Conservation (phyloP, 2,888 invertebrate species). For the Zygothrica quintamaculata region DNA sequence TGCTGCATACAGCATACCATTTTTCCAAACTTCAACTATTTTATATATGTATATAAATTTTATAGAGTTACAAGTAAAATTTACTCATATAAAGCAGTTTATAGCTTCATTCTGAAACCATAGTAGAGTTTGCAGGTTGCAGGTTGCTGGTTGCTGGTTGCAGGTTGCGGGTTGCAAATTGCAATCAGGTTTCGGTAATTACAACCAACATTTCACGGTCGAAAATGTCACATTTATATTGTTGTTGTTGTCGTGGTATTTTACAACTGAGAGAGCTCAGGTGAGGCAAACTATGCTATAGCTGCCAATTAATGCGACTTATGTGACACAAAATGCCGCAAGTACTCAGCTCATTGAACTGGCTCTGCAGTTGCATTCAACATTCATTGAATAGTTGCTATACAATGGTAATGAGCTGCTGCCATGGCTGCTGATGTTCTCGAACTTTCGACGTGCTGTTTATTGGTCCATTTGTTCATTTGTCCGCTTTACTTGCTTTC, state of each 20-base stretch:
- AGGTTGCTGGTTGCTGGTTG: too few relatives aligned
- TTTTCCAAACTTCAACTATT: too few relatives aligned
- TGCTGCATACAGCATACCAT: too few relatives aligned
- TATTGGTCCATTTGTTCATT: constrained; percentile 32
- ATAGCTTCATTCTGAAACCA: too few relatives aligned
- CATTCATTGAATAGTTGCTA: not conserved
- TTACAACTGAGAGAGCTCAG: not conserved
- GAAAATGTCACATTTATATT: constrained; percentile 10
- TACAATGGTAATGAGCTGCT: constrained; percentile 34
- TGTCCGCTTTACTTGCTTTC: constrained; percentile 24
- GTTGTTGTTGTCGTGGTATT: constrained; percentile 26
- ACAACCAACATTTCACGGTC: not conserved
- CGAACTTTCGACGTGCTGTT: constrained; percentile 8
- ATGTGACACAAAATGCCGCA: constrained; percentile 31
- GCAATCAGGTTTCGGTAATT: constrained; percentile 1
- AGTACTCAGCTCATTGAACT: constrained; percentile 1
- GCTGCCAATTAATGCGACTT: constrained; percentile 47
- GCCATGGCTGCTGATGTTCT: too few relatives aligned
- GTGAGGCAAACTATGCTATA: constrained; percentile 7
- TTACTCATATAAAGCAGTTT: too few relatives aligned
- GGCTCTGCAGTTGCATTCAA: constrained; percentile 15
- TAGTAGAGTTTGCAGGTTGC: too few relatives aligned
- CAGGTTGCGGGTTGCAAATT: not conserved
- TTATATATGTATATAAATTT: too few relatives aligned
- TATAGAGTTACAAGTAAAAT: too few relatives aligned